Conservation (phyloP, 2,888 invertebrate species). For the Nebria brevicollis region DNA sequence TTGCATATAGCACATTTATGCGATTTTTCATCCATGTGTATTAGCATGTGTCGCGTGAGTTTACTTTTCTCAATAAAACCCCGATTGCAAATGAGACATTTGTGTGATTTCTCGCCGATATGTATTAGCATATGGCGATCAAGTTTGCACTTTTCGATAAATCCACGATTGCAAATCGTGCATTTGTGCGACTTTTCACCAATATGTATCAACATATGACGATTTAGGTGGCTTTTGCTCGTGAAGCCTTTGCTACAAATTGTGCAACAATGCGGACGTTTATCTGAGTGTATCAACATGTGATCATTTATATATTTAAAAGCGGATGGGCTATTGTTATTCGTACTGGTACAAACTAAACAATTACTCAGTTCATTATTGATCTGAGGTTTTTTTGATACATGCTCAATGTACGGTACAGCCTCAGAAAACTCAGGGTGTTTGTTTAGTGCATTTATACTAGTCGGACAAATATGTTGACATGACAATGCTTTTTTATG, state of each 20-base stretch:
- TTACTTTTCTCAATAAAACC: constrained; percentile 42
- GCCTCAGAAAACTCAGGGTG: constrained; percentile 29
- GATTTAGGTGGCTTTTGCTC: constrained; percentile 40
- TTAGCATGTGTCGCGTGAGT: constrained; percentile 38
- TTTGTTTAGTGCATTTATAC: constrained; percentile 12
- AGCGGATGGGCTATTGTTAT: constrained; percentile 15
- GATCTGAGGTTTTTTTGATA: constrained; percentile 17
- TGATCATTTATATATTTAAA: constrained; percentile 43
- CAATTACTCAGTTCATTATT: constrained; percentile 37
- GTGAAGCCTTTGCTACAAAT: constrained; percentile 39
- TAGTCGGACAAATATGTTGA: constrained; percentile 32
- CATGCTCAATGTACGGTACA: constrained; percentile 36
- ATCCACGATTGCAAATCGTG: constrained; percentile 36
- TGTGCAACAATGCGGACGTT: constrained; percentile 32
- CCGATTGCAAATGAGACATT: constrained; percentile 39
- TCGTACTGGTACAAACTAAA: constrained; percentile 31
- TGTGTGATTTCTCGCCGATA: constrained; percentile 38
- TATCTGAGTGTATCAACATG: constrained; percentile 45
- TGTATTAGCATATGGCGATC: constrained; percentile 41
- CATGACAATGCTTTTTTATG: neutral
- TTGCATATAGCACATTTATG: constrained; percentile 36
- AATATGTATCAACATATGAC: constrained; percentile 39
- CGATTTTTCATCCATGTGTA: constrained; percentile 38
- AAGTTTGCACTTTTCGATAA: constrained; percentile 38
- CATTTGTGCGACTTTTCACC: constrained; percentile 40